Evolutionary conservation across 2,113 vertebrate species (phyloP), one percentile per base, ranked within the genome.

Genomic region (Lepisosteus osseus): DNA sequence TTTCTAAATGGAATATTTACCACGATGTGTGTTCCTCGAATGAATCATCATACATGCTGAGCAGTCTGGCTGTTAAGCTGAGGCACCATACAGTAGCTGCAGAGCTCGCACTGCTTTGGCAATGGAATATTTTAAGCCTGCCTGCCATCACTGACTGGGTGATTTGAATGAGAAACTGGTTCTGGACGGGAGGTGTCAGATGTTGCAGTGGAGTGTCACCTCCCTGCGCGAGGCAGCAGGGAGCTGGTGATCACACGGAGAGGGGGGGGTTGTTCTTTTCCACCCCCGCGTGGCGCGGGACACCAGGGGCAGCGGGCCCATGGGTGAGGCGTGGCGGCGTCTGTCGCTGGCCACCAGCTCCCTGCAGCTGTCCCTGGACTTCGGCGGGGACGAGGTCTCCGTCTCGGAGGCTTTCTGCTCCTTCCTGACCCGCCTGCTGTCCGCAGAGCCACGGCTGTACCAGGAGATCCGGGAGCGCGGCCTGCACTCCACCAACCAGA

Each of bases 401-500:
- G 0, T 7, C 11, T 75, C 76, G 64, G 73, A 68, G 71, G 29
- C 59, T 2, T 11, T 70, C 6, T 70, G 77, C 72, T 4, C 3
- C 0, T 65, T 55, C 8, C 0, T 64, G 56, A 57, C 13, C 1
- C 12, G 0, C 0, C 13, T 66, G 8, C 62, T 76, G 7, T 61
- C 75, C 0, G 1, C 86, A 95, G 94, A 94, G 14, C 97, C 96
- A 0, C 77, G 61, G 44, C 87, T 99, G 69, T 99, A 99, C 74
- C 97, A 99, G 90, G 95, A 99, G 82, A 94, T 98, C 81, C 89
- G 90, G 6, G 97, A 99, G 84, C 88, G 95, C 44, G 97, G 97
- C 0, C 91, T 99, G 70, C 93, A 93, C 81, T 91, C 92, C 0
- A 88, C 92, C 70, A 86, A 84, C 83, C 92, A 93, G 0, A 90